Evolutionary conservation across 2,113 vertebrate genomes (phyloP), one percentile per base, ranked within the genome.

Genomic region (Otis tarda): DNA sequence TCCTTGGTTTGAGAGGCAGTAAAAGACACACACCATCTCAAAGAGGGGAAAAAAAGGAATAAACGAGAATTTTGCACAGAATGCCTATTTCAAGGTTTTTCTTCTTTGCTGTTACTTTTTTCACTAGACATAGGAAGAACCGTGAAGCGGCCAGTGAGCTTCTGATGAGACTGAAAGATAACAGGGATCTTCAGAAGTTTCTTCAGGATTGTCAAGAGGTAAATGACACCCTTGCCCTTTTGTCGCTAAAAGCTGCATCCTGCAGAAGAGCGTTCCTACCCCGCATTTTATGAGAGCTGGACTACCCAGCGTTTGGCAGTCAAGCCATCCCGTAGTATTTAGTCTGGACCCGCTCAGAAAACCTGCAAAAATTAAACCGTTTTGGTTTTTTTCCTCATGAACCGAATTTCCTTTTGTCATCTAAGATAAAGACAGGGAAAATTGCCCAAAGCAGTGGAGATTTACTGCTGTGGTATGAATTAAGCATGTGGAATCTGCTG

Each of bases 191-290:
- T 93, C 99, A 99, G 88, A 99, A 98, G 97, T 99, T 99, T 96
- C 98, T 99, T 64, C 99, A 99, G 97, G 99, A 99, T 97, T 99
- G 99, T 87, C 99, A 99, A 97, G 99, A 99, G 99, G 99, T 99
- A 94, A 87, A 67, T 41, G 23, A 28, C 7, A 12, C 67, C 53
- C 33, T 91, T 83, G 83, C 27, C 28, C 41, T 87, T 70, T 4
- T 56, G 7, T 22, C 2, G 4, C 39, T 79, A 55, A 37, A 53
- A 68, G 69, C 65, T 89, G 53, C 28, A 14, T 71, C 57, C 80
- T n/a, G 45, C 18, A n/a, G 45, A 68, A 16, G 31, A 79, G 5
- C 28, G 23, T 83, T 68, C 31, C 75, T 30, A 64, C 18, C 39
- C 18, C 4, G 0, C 60, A 2, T 64, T 69, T 43, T 59, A 5